phyloP scores from a whole-genome alignment of 1,140 invertebrate genomes.

The Tenebrio molitor region DNA sequence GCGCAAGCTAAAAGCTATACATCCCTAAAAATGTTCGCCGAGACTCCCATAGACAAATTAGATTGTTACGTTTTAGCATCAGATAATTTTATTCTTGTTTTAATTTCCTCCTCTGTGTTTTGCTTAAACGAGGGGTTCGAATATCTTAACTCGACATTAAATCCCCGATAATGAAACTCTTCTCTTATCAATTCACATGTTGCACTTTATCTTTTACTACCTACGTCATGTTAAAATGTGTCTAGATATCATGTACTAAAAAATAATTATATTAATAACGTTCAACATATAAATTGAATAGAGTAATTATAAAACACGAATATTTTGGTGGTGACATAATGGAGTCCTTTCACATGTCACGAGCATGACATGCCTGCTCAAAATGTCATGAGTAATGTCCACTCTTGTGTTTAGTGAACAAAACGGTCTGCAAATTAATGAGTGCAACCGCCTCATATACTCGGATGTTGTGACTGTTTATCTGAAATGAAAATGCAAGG shows the following conservation, averaged over 20 bases:
- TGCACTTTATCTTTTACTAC: too few relatives aligned
- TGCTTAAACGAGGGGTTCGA: constrained; percentile 20
- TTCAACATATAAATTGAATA: too few relatives aligned
- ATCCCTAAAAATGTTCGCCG: constrained; percentile 18
- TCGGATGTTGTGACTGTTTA: background rate
- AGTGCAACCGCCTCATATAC: background rate
- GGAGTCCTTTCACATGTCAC: constrained; percentile 29
- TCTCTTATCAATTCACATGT: constrained; percentile 13
- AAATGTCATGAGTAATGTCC: constrained; percentile 47
- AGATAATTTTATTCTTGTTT: constrained; percentile 36
- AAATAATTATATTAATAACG: background rate
- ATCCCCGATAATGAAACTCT: constrained; percentile 18
- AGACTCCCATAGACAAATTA: constrained; percentile 37
- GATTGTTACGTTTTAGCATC: constrained; percentile 36
- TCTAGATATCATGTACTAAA: too few relatives aligned
- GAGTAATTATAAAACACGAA: constrained; percentile 1
- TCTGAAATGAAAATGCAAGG: background rate
- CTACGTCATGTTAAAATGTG: too few relatives aligned
- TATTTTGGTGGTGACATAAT: constrained; percentile 1
- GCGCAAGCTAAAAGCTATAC: constrained; percentile 33
- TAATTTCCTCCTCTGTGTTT: constrained; percentile 36
- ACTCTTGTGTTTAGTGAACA: constrained; percentile 44
- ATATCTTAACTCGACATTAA: constrained; percentile 8
- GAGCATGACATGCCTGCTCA: constrained; percentile 19
- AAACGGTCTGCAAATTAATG: constrained; percentile 13